Evolutionary conservation across 2,888 invertebrate species (phyloP).

Genomic region (Osmoderma eremita): DNA sequence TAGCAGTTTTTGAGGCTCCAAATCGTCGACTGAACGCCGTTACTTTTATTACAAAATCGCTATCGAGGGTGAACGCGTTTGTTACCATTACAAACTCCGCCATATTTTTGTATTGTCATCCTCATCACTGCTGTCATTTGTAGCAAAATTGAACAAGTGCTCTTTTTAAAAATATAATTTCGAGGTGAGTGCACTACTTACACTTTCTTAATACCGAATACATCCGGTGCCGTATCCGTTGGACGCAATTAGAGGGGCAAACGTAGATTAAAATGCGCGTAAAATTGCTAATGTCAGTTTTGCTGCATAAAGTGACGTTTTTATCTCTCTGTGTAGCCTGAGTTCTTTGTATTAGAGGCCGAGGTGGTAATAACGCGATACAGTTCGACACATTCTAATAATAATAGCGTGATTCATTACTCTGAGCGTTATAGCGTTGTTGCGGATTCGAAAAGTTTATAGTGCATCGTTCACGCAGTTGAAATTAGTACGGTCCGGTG

Average conservation of each 20-base stretch:
- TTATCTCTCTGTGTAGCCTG: not conserved
- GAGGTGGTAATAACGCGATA: slow-evolving; percentile 1
- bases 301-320: slow-evolving; percentile 23
- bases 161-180: slow-evolving; percentile 20
- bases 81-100: slow-evolving; percentile 28
- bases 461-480: not conserved
- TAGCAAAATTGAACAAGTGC: slow-evolving; percentile 41
- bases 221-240: not conserved
- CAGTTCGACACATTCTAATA: slow-evolving; percentile 30
- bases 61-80: slow-evolving; percentile 1
- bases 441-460: slow-evolving; percentile 3
- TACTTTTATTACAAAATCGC: not conserved
- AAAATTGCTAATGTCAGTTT: too few species aligned
- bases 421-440: not conserved
- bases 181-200: slow-evolving; percentile 17
- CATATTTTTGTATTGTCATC: slow-evolving; percentile 42
- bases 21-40: slow-evolving; percentile 3
- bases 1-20: too few species aligned
- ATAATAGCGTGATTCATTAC: slow-evolving; percentile 27
- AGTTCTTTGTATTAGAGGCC: slow-evolving; percentile 25
- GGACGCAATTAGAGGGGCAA: too few species aligned
- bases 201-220: not conserved
- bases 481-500: too few species aligned
- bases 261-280: too few species aligned
- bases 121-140: slow-evolving; percentile 32